These are phyloP conservation scores for Ephestia elutella DNA, from an alignment of 1,140 invertebrate genomes.

Conservation along the genomic window DNA sequence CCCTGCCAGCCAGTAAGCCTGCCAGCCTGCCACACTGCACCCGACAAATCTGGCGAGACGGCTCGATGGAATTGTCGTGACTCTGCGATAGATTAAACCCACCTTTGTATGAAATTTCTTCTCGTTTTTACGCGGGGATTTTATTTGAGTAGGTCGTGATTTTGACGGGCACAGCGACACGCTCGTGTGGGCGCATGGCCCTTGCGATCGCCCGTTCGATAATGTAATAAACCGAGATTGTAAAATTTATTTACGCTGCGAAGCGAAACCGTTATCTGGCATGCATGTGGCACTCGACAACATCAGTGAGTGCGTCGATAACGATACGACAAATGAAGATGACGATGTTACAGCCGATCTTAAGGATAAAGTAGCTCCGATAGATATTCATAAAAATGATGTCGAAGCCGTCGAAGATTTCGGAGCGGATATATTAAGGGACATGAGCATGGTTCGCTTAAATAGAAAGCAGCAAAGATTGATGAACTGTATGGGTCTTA, in stretches of 20 bases:
- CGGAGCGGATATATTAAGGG: constrained; percentile 8
- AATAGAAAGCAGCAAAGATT: constrained; percentile 24
- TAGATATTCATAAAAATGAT: constrained; percentile 10
- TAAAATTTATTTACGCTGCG: constrained; percentile 51
- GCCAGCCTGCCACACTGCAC: constrained; percentile 35
- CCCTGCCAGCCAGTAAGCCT: constrained; percentile 19
- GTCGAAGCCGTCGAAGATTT: constrained; percentile 14
- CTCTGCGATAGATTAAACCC: constrained; percentile 44
- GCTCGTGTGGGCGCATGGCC: constrained; percentile 36
- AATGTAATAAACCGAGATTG: constrained; percentile 50
- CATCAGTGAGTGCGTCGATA: constrained; percentile 38
- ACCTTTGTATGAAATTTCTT: constrained; percentile 57
- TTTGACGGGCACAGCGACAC: constrained; percentile 39
- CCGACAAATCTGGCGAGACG: constrained; percentile 52
- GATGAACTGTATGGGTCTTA: constrained; percentile 22
- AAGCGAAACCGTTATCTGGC: constrained; percentile 48
- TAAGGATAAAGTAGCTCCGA: constrained; percentile 5
- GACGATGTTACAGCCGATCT: constrained; percentile 18
- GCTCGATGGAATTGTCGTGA: constrained; percentile 48
- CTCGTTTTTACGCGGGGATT: constrained; percentile 47
- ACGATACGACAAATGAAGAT: constrained; percentile 23
- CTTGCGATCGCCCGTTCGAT: constrained; percentile 35
- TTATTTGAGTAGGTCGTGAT: constrained; percentile 42
- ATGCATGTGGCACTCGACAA: constrained; percentile 38
- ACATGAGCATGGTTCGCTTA: constrained; percentile 14